These are phyloP conservation scores for Pollachius pollachius DNA, from an alignment of 2,113 vertebrate genomes.

Conservation along the genomic window DNA sequence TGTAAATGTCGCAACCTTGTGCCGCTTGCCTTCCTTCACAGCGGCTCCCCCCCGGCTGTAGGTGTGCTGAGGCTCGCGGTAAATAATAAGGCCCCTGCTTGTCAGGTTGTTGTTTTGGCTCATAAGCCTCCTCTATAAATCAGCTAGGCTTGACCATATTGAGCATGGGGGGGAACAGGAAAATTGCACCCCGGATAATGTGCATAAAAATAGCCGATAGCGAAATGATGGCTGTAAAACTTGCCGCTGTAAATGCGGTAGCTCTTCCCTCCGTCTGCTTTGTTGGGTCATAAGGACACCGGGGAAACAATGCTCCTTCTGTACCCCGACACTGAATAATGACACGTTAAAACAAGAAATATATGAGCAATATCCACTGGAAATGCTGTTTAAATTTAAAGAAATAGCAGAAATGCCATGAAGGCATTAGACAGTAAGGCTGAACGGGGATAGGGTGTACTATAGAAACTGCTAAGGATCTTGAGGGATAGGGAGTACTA, in stretches of 20 bases:
- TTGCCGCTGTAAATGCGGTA: background rate
- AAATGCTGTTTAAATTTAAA: no score
- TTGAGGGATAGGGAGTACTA: no score
- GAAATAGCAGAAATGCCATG: no score
- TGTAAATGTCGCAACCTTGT: constrained; percentile 80
- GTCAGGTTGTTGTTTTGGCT: constrained; percentile 34
- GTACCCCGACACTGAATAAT: constrained; percentile 19
- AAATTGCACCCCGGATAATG: constrained; percentile 52
- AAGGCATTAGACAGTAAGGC: no score
- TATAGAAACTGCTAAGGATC: no score
- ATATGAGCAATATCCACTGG: no score
- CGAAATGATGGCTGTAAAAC: constrained; percentile 28
- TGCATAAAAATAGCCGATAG: constrained; percentile 52
- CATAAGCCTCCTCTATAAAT: constrained; percentile 69
- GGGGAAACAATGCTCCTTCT: constrained; percentile 4
- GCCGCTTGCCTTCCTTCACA: constrained; percentile 46
- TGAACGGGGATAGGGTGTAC: no score
- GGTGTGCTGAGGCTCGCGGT: constrained; percentile 42
- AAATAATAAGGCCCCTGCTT: constrained; percentile 69
- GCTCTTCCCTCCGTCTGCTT: background rate
- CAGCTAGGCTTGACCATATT: constrained; percentile 54
- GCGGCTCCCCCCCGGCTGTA: constrained; percentile 41
- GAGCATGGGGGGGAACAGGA: constrained; percentile 28
- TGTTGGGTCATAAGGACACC: constrained; percentile 7
- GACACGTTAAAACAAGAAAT: no score